phyloP scores from a whole-genome alignment of 2,113 vertebrate genomes.

The Okapia johnstoni region DNA sequence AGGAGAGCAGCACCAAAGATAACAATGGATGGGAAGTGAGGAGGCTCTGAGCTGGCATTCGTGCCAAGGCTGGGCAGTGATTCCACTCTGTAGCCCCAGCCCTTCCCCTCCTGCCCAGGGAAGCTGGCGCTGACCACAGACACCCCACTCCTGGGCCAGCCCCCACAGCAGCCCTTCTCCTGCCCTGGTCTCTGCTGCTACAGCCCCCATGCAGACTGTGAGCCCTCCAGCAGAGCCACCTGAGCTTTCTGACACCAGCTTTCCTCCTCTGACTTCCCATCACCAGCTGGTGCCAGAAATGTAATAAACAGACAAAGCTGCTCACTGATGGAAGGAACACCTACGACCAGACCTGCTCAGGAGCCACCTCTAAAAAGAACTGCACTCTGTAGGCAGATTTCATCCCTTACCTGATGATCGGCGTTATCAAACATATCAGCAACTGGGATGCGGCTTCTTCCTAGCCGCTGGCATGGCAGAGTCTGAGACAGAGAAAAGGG shows the following conservation, averaged over 20 bases:
- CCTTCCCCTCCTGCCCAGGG: not conserved
- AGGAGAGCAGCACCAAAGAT: not conserved
- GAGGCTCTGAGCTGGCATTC: not conserved
- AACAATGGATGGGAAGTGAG: not conserved
- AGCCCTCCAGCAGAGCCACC: not conserved
- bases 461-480: not conserved
- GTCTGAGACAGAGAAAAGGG: not conserved
- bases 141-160: not conserved
- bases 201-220: not conserved
- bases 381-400: fast-evolving
- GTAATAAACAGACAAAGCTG: not conserved
- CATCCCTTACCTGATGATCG: not conserved
- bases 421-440: not conserved
- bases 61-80: not conserved
- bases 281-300: not conserved
- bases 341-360: not conserved
- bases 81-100: not conserved
- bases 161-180: not conserved
- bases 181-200: not conserved
- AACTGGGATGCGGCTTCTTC: not conserved
- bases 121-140: not conserved
- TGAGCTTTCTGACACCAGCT: not conserved
- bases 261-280: not conserved
- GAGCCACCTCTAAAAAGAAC: not conserved
- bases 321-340: fast-evolving